Base-by-base conservation (phyloP, 2,113 vertebrate genomes). In the Heterotis niloticus region DNA sequence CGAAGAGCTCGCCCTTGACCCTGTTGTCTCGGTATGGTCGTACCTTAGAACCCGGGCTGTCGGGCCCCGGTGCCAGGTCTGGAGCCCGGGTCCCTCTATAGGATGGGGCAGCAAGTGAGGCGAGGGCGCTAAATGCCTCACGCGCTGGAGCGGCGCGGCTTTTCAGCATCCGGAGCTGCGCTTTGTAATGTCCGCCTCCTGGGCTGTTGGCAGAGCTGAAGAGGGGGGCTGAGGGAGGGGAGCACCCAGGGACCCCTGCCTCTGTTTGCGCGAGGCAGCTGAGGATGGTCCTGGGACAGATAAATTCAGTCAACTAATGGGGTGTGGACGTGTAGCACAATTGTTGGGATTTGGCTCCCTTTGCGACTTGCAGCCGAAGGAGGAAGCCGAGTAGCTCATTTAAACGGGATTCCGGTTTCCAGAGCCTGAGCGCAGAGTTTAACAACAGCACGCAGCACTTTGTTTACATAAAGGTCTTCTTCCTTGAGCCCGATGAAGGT, bases 91-190 rank as follows among this genome's bases (percentile, higher is more conserved):
- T 44, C 34, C 34, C 3, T 44, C 34, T 4, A n/a, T n/a, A 44
- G 86, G 86, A 87, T 84, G 89, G 88, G 89, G 87, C 34, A 85
- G 84, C 87, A 7, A 44, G 34, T 44, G 84, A 91, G 83, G 85
- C 85, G 86, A 84, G 82, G 84, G 79, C 85, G 84, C 83, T 88
- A 88, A 87, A 87, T 75, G 84, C 85, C 87, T 90, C 85, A 85
- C 82, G 81, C 80, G 87, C 90, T 88, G 92, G 89, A 90, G 89
- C 91, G 88, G 91, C 90, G 87, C 90, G 89, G 88, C 89, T 87
- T 86, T 88, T 90, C 88, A 88, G 88, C 88, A 83, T 85, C 86
- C 88, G 91, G 91, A 91, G 91, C 91, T 16, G 71, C 52, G 1
- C 34, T 44, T 44, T 44, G 3, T 4, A 7, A 7, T 7, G 34